A percentile compares a stretch with the other conserved stretches of the same genome.
These are phyloP conservation scores for Pollimyrus isidori DNA, from an alignment of 2,113 vertebrate species.

Conservation along the genomic window DNA sequence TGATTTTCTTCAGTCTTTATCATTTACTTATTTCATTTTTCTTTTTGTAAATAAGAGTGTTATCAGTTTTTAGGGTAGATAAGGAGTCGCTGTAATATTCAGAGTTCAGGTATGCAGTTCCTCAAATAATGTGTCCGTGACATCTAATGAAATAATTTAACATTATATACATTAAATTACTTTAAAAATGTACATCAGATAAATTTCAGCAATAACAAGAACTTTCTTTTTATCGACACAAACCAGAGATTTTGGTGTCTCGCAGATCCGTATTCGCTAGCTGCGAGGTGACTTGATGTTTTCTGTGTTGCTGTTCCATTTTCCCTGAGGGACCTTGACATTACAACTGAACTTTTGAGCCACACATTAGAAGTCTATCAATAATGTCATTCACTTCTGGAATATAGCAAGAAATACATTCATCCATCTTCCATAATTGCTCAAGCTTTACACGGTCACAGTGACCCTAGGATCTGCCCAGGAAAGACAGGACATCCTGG, in stretches of 20 bases:
- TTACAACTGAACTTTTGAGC: not conserved
- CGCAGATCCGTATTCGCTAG: not conserved
- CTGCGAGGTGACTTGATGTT: not conserved
- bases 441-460: not conserved
- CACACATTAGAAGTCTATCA: not conserved
- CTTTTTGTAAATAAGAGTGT: not conserved
- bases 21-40: not conserved
- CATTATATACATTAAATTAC: too few species aligned
- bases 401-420: not conserved
- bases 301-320: not conserved
- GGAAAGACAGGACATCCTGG: not conserved
- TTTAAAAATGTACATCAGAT: too few species aligned
- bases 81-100: too few species aligned
- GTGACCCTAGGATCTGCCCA: not conserved
- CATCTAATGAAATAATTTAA: not conserved
- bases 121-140: not conserved
- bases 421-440: not conserved
- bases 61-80: not conserved
- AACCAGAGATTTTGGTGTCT: not conserved
- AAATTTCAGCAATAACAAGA: too few species aligned
- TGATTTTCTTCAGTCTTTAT: not conserved
- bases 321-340: not conserved
- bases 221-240: not conserved
- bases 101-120: too few species aligned
- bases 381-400: not conserved